Base-by-base conservation (phyloP, 2,797 vertebrate genomes). In the Sebastes cheni region DNA sequence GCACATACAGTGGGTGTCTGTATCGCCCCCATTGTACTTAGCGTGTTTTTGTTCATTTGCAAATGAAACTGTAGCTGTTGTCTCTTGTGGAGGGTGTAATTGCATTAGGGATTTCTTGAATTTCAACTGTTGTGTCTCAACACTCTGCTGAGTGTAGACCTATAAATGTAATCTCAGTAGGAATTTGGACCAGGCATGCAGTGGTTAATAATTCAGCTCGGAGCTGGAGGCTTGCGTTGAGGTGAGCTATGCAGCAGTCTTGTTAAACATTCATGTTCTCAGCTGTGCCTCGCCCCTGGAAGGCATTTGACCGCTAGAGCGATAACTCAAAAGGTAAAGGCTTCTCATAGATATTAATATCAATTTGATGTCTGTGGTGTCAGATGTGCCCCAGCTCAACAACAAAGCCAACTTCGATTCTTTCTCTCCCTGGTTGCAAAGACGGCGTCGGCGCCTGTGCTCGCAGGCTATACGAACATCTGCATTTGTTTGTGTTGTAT, bases 251-350 rank as follows among this genome's bases (percentile, higher is more conserved):
- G 85, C 87, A 88, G 90, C 82, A 69, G 81, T 86, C 91, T 91
- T 93, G 92, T 95, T 95, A 94, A 94, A 94, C 92, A 95, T 95
- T 95, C 87, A 95, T 95, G 92, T 92, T 92, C 85, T 92, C 85
- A 80, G 89, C 86, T 89, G 81, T 78, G 89, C 88, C 84, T 90
- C 5, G 62, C 77, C 85, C 88, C 91, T 90, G 73, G 82, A 91
- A 93, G 88, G 88, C 81, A 82, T 94, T 94, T 94, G 94, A 91
- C 93, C 90, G 61, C 87, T 67, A 81, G 87, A 92, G 91, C 68
- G 64, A 93, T 94, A 85, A 91, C 89, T 94, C 90, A 87, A 86
- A 94, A 93, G 90, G 89, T 94, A 93, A 94, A 92, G 89, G 88
- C 83, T 67, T 87, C 85, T 91, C 88, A 88, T 86, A 86, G 89